phyloP scores from a whole-genome alignment of 2,888 invertebrate genomes.

The Cistogaster globosa region DNA sequence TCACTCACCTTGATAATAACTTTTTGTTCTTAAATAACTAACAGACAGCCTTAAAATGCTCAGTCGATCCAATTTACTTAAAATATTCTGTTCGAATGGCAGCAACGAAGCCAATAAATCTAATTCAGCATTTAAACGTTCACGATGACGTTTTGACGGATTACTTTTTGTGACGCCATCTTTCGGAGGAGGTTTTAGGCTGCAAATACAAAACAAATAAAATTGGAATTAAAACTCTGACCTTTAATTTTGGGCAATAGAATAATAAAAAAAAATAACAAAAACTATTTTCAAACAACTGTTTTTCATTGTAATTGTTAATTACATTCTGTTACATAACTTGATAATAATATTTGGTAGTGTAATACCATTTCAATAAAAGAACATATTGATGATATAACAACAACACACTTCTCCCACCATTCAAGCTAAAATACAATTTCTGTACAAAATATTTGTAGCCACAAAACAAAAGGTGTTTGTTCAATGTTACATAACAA shows the following conservation, averaged over 20 bases:
- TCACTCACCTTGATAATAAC: slow-evolving; percentile 98
- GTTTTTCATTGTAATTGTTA: not conserved
- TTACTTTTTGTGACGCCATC: slow-evolving; percentile 98
- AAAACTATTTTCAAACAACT: not conserved
- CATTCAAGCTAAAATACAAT: no score
- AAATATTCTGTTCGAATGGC: slow-evolving; percentile 98
- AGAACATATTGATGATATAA: not conserved
- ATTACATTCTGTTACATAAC: not conserved
- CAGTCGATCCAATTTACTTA: slow-evolving; percentile 98
- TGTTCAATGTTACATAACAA: not conserved
- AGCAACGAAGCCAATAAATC: slow-evolving; percentile 97
- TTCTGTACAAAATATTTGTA: no score
- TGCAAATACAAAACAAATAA: slow-evolving; percentile 83
- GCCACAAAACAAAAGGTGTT: not conserved
- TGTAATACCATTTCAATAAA: not conserved
- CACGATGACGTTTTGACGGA: slow-evolving; percentile 98
- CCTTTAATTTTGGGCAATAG: not conserved
- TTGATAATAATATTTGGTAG: not conserved
- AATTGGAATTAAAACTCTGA: not conserved
- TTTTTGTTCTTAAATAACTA: slow-evolving; percentile 99
- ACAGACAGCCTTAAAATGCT: slow-evolving; percentile 98
- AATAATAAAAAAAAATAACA: not conserved
- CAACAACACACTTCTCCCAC: no score
- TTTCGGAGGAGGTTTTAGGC: slow-evolving; percentile 96
- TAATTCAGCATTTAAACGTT: slow-evolving; percentile 98